Conservation (phyloP, 2,113 vertebrate genomes). For the Psettodes erumei region DNA sequence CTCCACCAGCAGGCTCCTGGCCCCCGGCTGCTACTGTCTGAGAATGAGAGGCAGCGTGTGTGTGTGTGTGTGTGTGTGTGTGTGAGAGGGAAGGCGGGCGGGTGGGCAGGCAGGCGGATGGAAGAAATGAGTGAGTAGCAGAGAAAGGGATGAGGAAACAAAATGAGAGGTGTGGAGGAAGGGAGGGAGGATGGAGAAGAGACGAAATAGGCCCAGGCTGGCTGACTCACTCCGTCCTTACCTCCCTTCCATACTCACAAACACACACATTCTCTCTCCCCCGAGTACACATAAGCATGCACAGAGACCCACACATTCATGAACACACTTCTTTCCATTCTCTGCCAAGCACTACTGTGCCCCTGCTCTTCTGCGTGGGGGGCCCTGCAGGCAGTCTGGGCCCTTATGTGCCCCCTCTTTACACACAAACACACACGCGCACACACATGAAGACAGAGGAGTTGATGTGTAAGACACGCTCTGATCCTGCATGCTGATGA, state of each 20-base stretch:
- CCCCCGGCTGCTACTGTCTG: conserved; percentile 77
- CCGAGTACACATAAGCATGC: conserved; percentile 44
- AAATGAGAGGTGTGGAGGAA: conserved; percentile 63
- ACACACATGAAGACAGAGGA: conserved; percentile 58
- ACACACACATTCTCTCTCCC: conserved; percentile 53
- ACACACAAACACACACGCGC: conserved; percentile 49
- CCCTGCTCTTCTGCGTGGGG: conserved; percentile 81
- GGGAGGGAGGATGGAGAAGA: conserved; percentile 33
- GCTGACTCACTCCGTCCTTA: conserved; percentile 72
- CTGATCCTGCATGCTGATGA: conserved; percentile 80
- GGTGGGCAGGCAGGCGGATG: conserved; percentile 26
- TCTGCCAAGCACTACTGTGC: conserved; percentile 74
- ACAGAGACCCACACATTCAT: conserved; percentile 50
- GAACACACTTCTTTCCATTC: conserved; percentile 62
- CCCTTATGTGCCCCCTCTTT: conserved; percentile 75
- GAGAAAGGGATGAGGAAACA: conserved; percentile 61
- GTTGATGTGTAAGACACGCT: conserved; percentile 76
- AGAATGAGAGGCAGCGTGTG: conserved; percentile 65
- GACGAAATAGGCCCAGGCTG: conserved; percentile 63
- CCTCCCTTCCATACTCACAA: conserved; percentile 48
- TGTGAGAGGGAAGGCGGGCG: conserved; percentile 17
- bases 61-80: conserved; percentile 20
- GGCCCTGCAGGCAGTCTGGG: conserved; percentile 84
- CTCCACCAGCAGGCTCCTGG: conserved; percentile 75
- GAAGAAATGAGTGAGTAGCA: conserved; percentile 59